Conservation (phyloP, 2,113 vertebrate genomes). For the Megatriorchis doriae region DNA sequence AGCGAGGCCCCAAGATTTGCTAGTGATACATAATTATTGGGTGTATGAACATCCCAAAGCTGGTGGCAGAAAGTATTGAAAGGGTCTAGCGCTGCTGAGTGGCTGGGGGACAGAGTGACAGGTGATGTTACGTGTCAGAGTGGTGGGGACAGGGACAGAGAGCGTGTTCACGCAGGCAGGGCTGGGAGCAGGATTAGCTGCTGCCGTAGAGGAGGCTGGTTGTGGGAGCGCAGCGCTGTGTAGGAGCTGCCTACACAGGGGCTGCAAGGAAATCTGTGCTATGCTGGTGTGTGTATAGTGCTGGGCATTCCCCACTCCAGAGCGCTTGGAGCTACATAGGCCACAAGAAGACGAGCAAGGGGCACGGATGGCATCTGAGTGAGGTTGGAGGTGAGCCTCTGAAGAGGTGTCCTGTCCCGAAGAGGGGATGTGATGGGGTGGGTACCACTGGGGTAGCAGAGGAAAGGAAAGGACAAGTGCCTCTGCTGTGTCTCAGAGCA, state of each 20-base stretch:
- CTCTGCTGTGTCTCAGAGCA: neutral
- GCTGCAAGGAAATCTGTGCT: neutral
- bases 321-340: neutral
- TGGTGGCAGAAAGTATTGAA: neutral
- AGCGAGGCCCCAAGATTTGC: neutral
- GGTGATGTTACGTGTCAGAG: neutral
- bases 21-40: neutral
- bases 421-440: neutral
- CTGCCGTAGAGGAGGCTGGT: neutral
- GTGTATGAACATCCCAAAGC: neutral
- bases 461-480: neutral
- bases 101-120: neutral
- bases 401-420: neutral
- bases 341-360: rapidly evolving
- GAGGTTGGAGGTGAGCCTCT: neutral
- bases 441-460: neutral
- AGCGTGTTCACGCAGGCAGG: rapidly evolving
- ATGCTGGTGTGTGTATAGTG: no score
- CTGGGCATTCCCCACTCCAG: neutral
- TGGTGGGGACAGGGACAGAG: neutral
- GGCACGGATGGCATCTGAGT: neutral
- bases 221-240: rapidly evolving
- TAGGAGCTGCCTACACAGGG: neutral
- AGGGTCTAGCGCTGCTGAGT: neutral
- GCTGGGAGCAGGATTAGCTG: neutral